Evolutionary conservation across 2,113 vertebrate species (phyloP), one percentile per base, ranked within the genome.

Genomic region (Neodon shergylaensis): DNA sequence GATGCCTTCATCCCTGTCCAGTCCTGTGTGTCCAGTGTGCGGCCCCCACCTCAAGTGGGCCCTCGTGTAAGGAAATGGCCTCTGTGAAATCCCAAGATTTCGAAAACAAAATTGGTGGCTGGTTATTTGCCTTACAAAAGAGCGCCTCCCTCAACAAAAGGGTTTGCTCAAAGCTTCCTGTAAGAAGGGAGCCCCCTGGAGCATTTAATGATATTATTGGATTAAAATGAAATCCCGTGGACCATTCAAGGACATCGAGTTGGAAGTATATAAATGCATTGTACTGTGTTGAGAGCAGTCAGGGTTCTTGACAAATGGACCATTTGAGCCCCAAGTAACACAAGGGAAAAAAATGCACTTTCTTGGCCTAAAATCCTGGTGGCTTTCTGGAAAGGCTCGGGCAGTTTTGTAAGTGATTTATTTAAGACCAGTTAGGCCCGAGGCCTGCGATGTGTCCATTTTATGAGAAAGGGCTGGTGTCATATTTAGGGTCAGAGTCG

Each of bases 201-300:
- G 88, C 91, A 96, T 89, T 97, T 97, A 95, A 97, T 94, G 94
- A 95, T 96, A 86, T 98, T 97, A 97, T 96, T 97, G 89, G 95
- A 97, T 98, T 97, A 95, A 90, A 91, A 63, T 81, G 21, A 74
- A 82, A 61, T 26, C 81, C 79, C 31, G 65, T 54, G 1, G 47
- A 96, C 92, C 93, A 49, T 96, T 94, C 96, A 66, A 97, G 96
- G 94, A 96, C 97, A 95, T 24, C 8, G n/a, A 33, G 11, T 94
- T 90, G 72, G 61, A 88, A 96, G 78, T 82, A 68, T 2, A 58
- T 77, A 95, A 96, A 88, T 74, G 61, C 84, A 88, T 91, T 94
- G 93, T 88, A 72, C 47, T 97, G 88, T 96, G 95, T 89, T 26
- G 73, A 96, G 91, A 92, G 74, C 61, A 94, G 47, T 77, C 88